phyloP scores from a whole-genome alignment of 1,140 invertebrate genomes.

The Hyles vespertilio region DNA sequence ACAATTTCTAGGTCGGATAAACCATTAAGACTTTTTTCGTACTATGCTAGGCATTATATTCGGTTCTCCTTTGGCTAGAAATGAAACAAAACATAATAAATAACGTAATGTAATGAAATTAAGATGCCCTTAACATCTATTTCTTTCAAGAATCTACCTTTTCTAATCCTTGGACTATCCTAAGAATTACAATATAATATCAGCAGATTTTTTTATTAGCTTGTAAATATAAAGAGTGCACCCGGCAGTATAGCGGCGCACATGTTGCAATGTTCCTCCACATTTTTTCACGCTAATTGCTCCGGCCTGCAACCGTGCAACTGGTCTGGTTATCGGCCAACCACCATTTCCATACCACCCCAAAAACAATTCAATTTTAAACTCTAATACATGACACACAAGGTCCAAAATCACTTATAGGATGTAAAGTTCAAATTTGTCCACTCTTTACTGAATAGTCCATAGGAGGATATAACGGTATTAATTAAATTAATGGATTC shows the following conservation, averaged over 20 bases:
- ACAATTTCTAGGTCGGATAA: too few relatives aligned
- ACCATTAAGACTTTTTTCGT: too few relatives aligned
- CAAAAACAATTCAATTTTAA: neutral
- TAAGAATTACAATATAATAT: too few relatives aligned
- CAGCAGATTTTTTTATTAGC: too few relatives aligned
- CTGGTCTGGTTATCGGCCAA: conserved; percentile 20
- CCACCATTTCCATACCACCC: conserved; percentile 2
- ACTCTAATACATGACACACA: neutral
- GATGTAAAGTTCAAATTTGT: conserved; percentile 1
- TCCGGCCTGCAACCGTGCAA: conserved; percentile 12
- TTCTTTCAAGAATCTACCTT: too few relatives aligned
- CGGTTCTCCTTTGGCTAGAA: too few relatives aligned
- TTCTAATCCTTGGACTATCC: too few relatives aligned
- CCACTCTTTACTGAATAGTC: conserved; percentile 15
- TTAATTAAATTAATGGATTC: conserved; percentile 32
- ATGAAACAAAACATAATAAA: too few relatives aligned
- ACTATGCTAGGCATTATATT: too few relatives aligned
- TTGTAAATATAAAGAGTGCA: conserved; percentile 1
- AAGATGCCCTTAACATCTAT: too few relatives aligned
- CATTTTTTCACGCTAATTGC: conserved; percentile 16
- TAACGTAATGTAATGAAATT: too few relatives aligned
- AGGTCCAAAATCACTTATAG: conserved; percentile 6
- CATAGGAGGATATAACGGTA: conserved; percentile 19
- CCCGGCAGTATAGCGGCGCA: neutral
- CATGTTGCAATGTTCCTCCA: conserved; percentile 6